phyloP scores from a whole-genome alignment of 2,888 invertebrate genomes.

The Eupithecia inturbata region DNA sequence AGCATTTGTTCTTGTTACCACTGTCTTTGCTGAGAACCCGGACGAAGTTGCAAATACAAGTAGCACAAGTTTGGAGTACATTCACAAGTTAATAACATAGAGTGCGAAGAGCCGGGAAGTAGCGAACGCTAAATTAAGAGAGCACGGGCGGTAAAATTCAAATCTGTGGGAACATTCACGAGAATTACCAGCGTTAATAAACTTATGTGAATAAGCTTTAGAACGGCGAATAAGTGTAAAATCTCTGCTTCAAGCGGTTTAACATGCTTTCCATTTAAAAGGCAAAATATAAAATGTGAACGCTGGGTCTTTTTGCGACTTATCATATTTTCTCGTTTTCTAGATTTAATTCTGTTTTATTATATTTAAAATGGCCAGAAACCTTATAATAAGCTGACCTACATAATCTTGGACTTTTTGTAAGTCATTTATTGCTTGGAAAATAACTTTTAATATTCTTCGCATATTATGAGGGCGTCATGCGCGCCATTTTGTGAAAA shows the following conservation, averaged over 20 bases:
- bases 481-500: too few relatives aligned
- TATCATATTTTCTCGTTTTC: not conserved
- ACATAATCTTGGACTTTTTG: not conserved
- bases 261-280: constrained; percentile 9
- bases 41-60: constrained; percentile 2
- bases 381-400: not conserved
- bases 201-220: constrained; percentile 60
- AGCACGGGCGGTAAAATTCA: constrained; percentile 68
- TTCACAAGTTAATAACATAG: constrained; percentile 35
- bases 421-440: not conserved
- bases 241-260: constrained; percentile 18
- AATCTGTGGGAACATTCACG: constrained; percentile 67
- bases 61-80: not conserved
- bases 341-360: not conserved
- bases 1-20: not conserved
- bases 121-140: constrained; percentile 62
- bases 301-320: not conserved
- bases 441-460: too few relatives aligned
- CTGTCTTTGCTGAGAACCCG: not conserved
- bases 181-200: constrained; percentile 62
- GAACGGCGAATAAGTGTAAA: constrained; percentile 41
- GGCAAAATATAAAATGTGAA: constrained; percentile 1
- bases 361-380: not conserved
- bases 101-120: constrained; percentile 42
- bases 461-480: too few relatives aligned